Base-by-base conservation (phyloP, 2,888 invertebrate species). In the Imbricaverruca yamaguchii region DNA sequence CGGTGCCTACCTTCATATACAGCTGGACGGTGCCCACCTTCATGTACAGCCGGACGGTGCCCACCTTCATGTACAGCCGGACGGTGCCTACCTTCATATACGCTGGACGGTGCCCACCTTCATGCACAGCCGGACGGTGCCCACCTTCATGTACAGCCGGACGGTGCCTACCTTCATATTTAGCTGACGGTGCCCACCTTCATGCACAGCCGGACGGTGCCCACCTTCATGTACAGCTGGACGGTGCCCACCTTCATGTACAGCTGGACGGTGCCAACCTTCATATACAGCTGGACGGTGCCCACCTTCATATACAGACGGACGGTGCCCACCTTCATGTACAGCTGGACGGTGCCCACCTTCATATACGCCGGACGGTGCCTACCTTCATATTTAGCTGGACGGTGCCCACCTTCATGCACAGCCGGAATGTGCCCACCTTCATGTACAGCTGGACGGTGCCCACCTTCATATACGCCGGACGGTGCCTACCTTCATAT, bases 211-310 rank as follows among this genome's bases (percentile, higher is more conserved):
- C 99, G 98, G 82, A 99, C 98, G 0, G 98, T 97, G 88, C n/a
- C n/a, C n/a, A n/a, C 91, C 90, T 99, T 99, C 98, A 99, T 98
- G 87, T 98, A 98, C 82, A 99, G 90, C 88, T 99, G 98, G 82
- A 99, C 98, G 0, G 98, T 97, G 88, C n/a, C n/a, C n/a, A n/a
- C n/a, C n/a, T 99, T 99, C 98, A 99, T 99, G 84, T n/a, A n/a
- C n/a, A n/a, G n/a, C n/a, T n/a, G n/a, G n/a, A n/a, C n/a, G n/a
- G n/a, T n/a, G n/a, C n/a, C n/a, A n/a, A n/a, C 91, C 90, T 99
- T 99, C 98, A 99, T 98, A 87, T 98, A 98, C 82, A 99, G 90
- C 88, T 99, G 98, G 82, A 99, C 98, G 0, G 98, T 97, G 88
- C n/a, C n/a, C n/a, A n/a, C 91, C 90, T 99, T 99, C 98, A 99